Evolutionary conservation across 2,888 invertebrate genomes (phyloP).

Genomic region (Gymnoscelis rufifasciata): DNA sequence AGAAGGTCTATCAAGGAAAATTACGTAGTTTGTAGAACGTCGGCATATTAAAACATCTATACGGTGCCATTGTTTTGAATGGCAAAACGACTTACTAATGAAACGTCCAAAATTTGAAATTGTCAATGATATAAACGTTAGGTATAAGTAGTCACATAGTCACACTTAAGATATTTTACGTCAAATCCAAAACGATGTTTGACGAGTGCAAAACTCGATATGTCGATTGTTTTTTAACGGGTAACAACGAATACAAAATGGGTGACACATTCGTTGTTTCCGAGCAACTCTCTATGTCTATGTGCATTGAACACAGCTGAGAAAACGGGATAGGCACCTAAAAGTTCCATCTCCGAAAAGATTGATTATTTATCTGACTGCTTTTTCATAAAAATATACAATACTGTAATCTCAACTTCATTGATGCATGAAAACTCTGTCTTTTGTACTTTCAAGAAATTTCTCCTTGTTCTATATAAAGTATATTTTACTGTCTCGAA

Average conservation of each 20-base stretch:
- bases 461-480: conserved; percentile 10
- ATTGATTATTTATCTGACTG: not conserved
- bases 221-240: conserved; percentile 7
- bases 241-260: conserved; percentile 10
- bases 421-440: conserved; percentile 3
- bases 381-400: conserved; percentile 6
- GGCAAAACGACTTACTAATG: too few relatives aligned
- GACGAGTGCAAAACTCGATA: conserved; percentile 5
- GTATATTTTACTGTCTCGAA: conserved; percentile 9
- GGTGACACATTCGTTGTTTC: conserved; percentile 9
- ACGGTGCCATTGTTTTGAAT: too few relatives aligned
- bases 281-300: conserved; percentile 8
- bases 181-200: conserved; percentile 1
- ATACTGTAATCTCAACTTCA: conserved; percentile 6
- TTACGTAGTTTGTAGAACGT: too few relatives aligned
- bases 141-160: too few relatives aligned
- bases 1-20: too few relatives aligned
- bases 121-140: too few relatives aligned
- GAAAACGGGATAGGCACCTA: conserved; percentile 7
- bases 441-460: conserved; percentile 8
- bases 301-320: conserved; percentile 11
- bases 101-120: too few relatives aligned
- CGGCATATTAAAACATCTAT: too few relatives aligned
- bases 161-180: not conserved
- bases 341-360: not conserved